Base-by-base conservation (phyloP, 1,140 invertebrate species). In the Charaxes varanes region DNA sequence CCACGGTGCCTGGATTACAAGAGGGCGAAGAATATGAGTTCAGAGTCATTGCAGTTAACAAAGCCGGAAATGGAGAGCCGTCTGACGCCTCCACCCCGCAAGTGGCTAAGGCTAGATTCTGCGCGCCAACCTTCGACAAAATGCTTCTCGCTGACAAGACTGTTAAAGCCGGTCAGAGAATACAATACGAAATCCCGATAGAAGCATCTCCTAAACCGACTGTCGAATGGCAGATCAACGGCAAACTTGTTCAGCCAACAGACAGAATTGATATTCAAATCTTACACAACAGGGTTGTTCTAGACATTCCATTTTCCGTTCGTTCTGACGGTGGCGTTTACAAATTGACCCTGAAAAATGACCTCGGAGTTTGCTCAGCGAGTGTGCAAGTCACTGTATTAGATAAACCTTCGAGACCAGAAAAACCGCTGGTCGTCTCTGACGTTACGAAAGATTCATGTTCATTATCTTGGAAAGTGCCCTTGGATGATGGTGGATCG, bases 21-120 rank as follows among this genome's bases (percentile, higher is more conserved):
- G 96, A 99, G 84, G 96, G 95, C 16, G 94, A 97, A 63, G 95
- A 97, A 78, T 99, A 99, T 71, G 95, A 98, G 79, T 99, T 99
- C 87, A 89, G 98, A 38, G 91, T 99, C 0, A 94, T 94, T 74
- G 97, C 98, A 10, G 93, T 99, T 0, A 99, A 99, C 81, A 97
- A 97, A 68, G 97, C 94, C 15, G 98, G 97, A 13, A 90, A 90
- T 37, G 94, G 97, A 46, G 95, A 97, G 79, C 97, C 97, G 4
- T 97, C 96, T 16, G 96, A 99, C 64, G 90, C 96, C 3, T 97
- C 95, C 2, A 81, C 88, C 26, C 90, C 94, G 3, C 88, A 97
- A 59, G 87, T 95, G 41, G 94, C 93, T 26, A 97, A 94, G 76
- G 91, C 93, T 11, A 87, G 93, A 60, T 95, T 92, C 85, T 86